Base-by-base conservation (phyloP, 1,140 invertebrate genomes). In the Spodoptera frugiperda region DNA sequence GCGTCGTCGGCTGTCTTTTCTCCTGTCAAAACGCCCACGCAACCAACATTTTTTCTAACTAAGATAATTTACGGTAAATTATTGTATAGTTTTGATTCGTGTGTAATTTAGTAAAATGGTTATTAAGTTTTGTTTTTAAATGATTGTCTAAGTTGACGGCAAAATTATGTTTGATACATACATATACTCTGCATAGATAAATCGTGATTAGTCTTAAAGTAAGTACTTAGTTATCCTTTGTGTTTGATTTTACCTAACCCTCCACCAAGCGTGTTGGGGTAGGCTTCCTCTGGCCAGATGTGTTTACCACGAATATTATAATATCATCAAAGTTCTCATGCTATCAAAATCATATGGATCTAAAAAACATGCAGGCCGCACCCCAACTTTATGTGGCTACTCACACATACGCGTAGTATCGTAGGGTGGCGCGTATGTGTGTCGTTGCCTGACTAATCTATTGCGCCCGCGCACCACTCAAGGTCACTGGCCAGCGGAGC, bases 401-500 rank as follows among this genome's bases (percentile, higher is more conserved):
- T 51, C 19, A 14, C 79, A 84, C 79, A 61, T 82, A 83, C 78
- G 82, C 83, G 80, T 10, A 70, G 46, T 76, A 61, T 77, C 44
- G 51, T 73, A 46, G 59, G 57, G 77, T 80, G 74, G 61, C 78
- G 74, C 72, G 72, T 73, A 78, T 83, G 83, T 82, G 78, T 77
- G 70, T 76, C 19, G 59, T 78, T 82, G 83, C 74, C 82, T 87
- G 85, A 89, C 83, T 87, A 88, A 90, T 91, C 85, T 88, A 86
- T 83, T 90, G 89, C 88, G 89, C 85, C 55, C 71, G 71, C 87
- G 85, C 86, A 84, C 80, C 87, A 83, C 84, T 90, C 91, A 93
- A 93, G 91, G 91, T 91, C 90, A 93, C 91, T 91, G 90, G 80
- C 91, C 90, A 92, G 80, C 84, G 85, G 83, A 84, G 86, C 85